Conservation (phyloP, 2,797 vertebrate genomes). For the Protonibea diacanthus region DNA sequence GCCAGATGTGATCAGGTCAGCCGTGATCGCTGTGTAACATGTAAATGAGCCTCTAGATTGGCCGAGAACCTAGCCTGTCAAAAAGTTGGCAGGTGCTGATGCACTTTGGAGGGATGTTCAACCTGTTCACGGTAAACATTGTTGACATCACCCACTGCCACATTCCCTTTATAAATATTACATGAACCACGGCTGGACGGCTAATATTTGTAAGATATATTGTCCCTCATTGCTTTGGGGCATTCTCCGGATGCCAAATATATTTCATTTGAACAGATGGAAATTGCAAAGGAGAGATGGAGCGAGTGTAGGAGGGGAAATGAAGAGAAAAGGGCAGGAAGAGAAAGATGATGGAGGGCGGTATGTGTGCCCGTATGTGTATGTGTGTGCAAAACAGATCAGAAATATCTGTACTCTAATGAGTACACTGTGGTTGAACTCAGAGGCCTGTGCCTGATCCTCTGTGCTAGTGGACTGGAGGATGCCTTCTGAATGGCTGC, state of each 20-base stretch:
- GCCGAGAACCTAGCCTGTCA: slow-evolving; percentile 63
- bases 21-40: slow-evolving; percentile 61
- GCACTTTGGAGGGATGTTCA: slow-evolving; percentile 72
- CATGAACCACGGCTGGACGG: slow-evolving; percentile 73
- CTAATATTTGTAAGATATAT: slow-evolving; percentile 86
- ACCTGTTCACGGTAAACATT: slow-evolving; percentile 76
- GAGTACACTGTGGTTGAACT: slow-evolving; percentile 63
- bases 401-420: slow-evolving; percentile 64
- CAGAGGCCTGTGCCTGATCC: slow-evolving; percentile 34
- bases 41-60: slow-evolving; percentile 71
- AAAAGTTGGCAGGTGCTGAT: slow-evolving; percentile 69
- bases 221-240: slow-evolving; percentile 79
- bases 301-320: slow-evolving; percentile 52
- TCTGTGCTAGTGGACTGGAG: slow-evolving; percentile 18
- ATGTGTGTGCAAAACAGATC: slow-evolving; percentile 36
- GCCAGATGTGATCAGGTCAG: slow-evolving; percentile 79
- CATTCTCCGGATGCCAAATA: slow-evolving; percentile 82
- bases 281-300: slow-evolving; percentile 76
- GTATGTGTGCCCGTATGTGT: slow-evolving; percentile 23
- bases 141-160: slow-evolving; percentile 76
- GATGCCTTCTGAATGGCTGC: slow-evolving; percentile 33
- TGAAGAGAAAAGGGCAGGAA: slow-evolving; percentile 48
- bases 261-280: slow-evolving; percentile 84
- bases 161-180: slow-evolving; percentile 82
- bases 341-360: slow-evolving; percentile 56